These are phyloP conservation scores for Dryococelus australis DNA, from an alignment of 2,888 invertebrate species.

Conservation along the genomic window DNA sequence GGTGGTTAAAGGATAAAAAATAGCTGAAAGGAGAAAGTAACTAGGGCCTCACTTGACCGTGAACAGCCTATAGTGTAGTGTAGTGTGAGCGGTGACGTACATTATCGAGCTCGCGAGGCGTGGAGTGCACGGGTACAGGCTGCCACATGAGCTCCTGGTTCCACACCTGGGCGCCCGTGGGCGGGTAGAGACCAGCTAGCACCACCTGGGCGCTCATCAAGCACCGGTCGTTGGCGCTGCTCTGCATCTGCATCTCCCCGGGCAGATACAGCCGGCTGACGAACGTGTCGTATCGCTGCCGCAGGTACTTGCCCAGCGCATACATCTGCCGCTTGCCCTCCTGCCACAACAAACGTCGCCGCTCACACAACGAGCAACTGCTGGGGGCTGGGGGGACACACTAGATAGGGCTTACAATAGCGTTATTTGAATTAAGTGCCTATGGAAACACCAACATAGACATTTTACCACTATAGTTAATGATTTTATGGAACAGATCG, in stretches of 20 bases:
- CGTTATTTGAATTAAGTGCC: too few species aligned
- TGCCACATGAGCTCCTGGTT: conserved; percentile 75
- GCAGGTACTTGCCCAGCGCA: conserved; percentile 75
- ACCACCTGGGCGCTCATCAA: conserved; percentile 85
- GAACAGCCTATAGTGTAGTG: too few species aligned
- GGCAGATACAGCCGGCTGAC: conserved; percentile 70
- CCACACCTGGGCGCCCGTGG: conserved; percentile 69
- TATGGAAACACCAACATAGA: too few species aligned
- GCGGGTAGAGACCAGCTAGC: conserved; percentile 80
- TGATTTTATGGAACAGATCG: too few species aligned
- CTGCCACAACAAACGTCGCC: conserved; percentile 58
- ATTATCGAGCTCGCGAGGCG: conserved; percentile 73
- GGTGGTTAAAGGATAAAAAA: too few species aligned
- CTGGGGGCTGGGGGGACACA: too few species aligned
- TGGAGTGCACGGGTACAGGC: conserved; percentile 85
- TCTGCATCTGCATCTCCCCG: conserved; percentile 68
- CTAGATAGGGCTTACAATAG: too few species aligned
- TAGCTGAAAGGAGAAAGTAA: too few species aligned
- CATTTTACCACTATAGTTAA: too few species aligned
- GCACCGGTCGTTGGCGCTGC: conserved; percentile 85
- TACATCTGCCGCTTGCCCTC: conserved; percentile 78
- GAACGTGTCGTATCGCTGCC: conserved; percentile 71
- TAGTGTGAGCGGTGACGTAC: conserved; percentile 58
- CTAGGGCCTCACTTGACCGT: too few species aligned
- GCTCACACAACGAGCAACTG: too few species aligned